These are phyloP conservation scores for Mesochorus sp. DNA, from an alignment of 2,888 invertebrate species.

Conservation along the genomic window DNA sequence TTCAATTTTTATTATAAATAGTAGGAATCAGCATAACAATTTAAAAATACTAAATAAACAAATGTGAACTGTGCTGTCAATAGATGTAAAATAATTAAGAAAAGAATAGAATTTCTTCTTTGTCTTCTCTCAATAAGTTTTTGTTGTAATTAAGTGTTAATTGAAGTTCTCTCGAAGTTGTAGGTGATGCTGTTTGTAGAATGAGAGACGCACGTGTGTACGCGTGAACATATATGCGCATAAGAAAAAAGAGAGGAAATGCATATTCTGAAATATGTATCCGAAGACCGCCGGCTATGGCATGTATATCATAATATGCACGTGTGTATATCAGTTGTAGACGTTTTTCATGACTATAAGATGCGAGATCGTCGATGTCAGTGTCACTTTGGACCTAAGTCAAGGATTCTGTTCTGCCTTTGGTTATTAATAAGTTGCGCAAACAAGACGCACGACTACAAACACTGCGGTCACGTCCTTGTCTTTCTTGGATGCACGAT, in stretches of 20 bases:
- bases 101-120: constrained; percentile 41
- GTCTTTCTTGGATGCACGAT: constrained; percentile 5
- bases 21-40: too few relatives aligned
- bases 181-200: constrained; percentile 9
- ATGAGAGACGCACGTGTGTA: neutral
- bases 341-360: constrained; percentile 6
- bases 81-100: neutral
- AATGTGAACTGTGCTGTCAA: neutral
- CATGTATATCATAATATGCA: neutral
- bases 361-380: constrained; percentile 22
- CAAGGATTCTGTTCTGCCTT: constrained; percentile 62
- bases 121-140: constrained; percentile 15
- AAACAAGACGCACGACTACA: constrained; percentile 44
- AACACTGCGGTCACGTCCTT: constrained; percentile 3
- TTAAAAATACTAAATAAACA: neutral
- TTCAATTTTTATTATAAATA: too few relatives aligned
- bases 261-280: neutral
- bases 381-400: constrained; percentile 61
- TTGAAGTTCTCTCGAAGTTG: constrained; percentile 14
- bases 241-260: neutral
- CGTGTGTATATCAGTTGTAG: neutral
- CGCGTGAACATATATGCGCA: neutral
- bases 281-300: constrained; percentile 2
- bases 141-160: constrained; percentile 47
- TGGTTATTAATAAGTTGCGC: constrained; percentile 59